Evolutionary conservation across 2,888 invertebrate genomes (phyloP).

Genomic region (Agrotis exclamationis): DNA sequence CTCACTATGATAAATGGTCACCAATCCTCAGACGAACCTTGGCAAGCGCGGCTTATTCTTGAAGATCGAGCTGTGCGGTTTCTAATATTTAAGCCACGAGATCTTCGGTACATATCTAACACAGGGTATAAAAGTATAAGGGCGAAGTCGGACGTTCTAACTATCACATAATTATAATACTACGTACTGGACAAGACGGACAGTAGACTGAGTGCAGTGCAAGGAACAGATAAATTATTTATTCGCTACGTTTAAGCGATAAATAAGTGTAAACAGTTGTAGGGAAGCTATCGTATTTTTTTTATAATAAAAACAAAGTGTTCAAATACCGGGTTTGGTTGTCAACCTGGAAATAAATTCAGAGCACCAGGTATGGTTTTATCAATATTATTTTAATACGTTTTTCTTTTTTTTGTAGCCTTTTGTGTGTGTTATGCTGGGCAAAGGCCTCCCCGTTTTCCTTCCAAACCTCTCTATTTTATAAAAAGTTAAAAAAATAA

Average conservation of each 20-base stretch:
- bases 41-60: too few species aligned
- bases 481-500: too few species aligned
- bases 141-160: background rate
- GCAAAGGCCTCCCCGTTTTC: too few species aligned
- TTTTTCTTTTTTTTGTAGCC: too few species aligned
- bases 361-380: slow-evolving; percentile 16
- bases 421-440: too few species aligned
- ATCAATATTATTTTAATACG: background rate
- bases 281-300: background rate
- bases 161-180: slow-evolving; percentile 26
- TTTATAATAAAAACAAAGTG: background rate
- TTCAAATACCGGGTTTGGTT: slow-evolving; percentile 3
- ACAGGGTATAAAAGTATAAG: background rate
- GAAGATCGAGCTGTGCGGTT: too few species aligned
- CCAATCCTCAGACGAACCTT: too few species aligned
- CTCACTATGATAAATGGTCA: too few species aligned
- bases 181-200: slow-evolving; percentile 5
- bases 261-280: slow-evolving; percentile 36
- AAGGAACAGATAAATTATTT: slow-evolving; percentile 38
- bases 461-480: too few species aligned
- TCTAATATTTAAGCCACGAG: too few species aligned
- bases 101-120: too few species aligned
- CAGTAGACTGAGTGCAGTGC: slow-evolving; percentile 26
- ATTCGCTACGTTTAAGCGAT: slow-evolving; percentile 15
- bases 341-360: background rate